Conservation (phyloP, 2,797 vertebrate species). For the Gallinago stenura region DNA sequence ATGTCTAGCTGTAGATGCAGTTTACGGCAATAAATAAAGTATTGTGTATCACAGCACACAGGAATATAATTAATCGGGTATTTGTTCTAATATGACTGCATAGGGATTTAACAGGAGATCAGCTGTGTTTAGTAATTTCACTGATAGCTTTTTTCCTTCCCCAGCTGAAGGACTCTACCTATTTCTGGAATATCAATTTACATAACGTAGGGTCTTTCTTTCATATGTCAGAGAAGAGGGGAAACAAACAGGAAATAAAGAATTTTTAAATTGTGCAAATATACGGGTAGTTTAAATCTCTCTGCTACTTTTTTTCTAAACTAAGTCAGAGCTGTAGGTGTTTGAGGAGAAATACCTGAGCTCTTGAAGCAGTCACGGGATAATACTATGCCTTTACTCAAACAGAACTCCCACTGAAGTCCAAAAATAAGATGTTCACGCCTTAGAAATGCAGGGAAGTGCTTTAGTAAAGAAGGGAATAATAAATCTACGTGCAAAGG, state of each 20-base stretch:
- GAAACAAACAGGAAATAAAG: neutral
- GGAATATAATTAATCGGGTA: slow-evolving; percentile 42
- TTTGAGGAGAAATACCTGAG: neutral
- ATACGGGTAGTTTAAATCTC: neutral
- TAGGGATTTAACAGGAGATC: slow-evolving; percentile 52
- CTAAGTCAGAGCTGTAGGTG: neutral
- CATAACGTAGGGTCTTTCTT: neutral
- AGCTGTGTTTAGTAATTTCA: slow-evolving; percentile 44
- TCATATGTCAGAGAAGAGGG: neutral
- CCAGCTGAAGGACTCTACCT: neutral
- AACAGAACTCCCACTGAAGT: neutral
- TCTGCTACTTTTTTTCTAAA: neutral
- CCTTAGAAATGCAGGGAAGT: neutral
- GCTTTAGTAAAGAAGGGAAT: neutral
- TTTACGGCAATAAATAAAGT: slow-evolving; percentile 46
- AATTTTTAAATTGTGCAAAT: neutral
- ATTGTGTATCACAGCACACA: slow-evolving; percentile 42
- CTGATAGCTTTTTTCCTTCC: slow-evolving; percentile 12
- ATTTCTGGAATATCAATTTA: slow-evolving; percentile 14
- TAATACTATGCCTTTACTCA: neutral
- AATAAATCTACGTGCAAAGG: neutral
- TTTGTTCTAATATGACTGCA: slow-evolving; percentile 36
- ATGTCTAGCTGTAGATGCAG: slow-evolving; percentile 28
- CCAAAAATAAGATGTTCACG: neutral
- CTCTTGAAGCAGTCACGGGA: neutral